Conservation (phyloP, 2,888 invertebrate species). For the Parelbella ahira region DNA sequence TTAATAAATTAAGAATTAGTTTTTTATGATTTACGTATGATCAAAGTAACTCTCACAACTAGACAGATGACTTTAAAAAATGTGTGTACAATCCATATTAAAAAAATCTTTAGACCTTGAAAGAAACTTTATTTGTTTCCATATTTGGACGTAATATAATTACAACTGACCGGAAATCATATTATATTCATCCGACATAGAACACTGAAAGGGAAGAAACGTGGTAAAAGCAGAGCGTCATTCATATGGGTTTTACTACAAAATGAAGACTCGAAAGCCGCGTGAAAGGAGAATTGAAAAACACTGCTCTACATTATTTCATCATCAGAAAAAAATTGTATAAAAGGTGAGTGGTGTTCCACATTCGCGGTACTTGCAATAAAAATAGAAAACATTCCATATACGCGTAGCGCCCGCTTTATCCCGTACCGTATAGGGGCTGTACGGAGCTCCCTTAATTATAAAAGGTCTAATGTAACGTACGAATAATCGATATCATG, state of each 20-base stretch:
- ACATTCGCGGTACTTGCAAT: conserved; percentile 14
- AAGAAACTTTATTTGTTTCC: too few species aligned
- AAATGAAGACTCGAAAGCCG: neutral
- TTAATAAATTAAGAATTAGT: too few species aligned
- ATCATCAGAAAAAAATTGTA: conserved; percentile 19
- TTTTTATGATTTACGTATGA: too few species aligned
- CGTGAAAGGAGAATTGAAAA: conserved; percentile 1
- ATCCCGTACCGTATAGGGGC: conserved; percentile 11
- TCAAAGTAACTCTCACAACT: too few species aligned
- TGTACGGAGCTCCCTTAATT: conserved; percentile 11
- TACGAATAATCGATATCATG: conserved; percentile 14
- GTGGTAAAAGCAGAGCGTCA: too few species aligned
- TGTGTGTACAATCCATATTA: too few species aligned
- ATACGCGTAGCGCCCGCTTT: conserved; percentile 12
- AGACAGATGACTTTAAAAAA: too few species aligned
- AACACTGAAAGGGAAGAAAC: too few species aligned
- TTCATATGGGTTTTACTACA: conserved; percentile 1
- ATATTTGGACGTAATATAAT: too few species aligned
- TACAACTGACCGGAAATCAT: too few species aligned
- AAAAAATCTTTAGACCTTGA: too few species aligned
- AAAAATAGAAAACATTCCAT: conserved; percentile 20
- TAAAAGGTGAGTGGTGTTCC: conserved; percentile 22
- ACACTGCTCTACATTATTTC: conserved; percentile 9
- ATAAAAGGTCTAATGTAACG: conserved; percentile 18
- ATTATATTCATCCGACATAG: too few species aligned